phyloP scores from a whole-genome alignment of 2,888 invertebrate species.

The Sphaerophoria taeniata region DNA sequence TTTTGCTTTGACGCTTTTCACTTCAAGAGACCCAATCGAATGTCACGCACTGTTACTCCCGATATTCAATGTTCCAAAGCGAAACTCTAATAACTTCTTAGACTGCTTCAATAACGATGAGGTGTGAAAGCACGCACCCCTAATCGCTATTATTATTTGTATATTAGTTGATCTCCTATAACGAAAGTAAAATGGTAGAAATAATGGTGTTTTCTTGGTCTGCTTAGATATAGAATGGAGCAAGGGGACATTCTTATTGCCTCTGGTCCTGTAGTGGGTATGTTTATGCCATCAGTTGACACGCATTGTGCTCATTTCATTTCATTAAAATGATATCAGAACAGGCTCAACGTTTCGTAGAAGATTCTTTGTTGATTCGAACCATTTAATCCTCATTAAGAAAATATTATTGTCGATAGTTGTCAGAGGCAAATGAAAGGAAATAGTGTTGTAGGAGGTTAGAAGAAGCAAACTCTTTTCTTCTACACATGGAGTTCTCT shows the following conservation, averaged over 20 bases:
- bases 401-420: slow-evolving; percentile 2
- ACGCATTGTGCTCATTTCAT: slow-evolving; percentile 25
- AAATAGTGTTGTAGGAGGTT: not conserved
- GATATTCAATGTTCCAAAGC: not conserved
- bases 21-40: not conserved
- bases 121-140: slow-evolving; percentile 6
- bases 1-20: no score
- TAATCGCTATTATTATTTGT: not conserved
- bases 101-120: not conserved
- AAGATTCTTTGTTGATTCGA: slow-evolving; percentile 2
- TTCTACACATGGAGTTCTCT: not conserved
- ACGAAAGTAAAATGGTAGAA: no score
- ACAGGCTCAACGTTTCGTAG: not conserved
- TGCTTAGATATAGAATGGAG: not conserved
- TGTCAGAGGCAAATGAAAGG: not conserved
- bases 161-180: not conserved
- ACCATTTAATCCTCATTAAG: slow-evolving; percentile 25
- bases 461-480: not conserved
- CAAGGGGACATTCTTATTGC: slow-evolving; percentile 1
- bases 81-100: not conserved
- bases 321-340: slow-evolving; percentile 19
- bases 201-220: not conserved
- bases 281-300: slow-evolving; percentile 2
- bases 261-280: not conserved
- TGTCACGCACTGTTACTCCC: not conserved